Base-by-base conservation (phyloP, 2,113 vertebrate species). In the Paedocypris sp. region DNA sequence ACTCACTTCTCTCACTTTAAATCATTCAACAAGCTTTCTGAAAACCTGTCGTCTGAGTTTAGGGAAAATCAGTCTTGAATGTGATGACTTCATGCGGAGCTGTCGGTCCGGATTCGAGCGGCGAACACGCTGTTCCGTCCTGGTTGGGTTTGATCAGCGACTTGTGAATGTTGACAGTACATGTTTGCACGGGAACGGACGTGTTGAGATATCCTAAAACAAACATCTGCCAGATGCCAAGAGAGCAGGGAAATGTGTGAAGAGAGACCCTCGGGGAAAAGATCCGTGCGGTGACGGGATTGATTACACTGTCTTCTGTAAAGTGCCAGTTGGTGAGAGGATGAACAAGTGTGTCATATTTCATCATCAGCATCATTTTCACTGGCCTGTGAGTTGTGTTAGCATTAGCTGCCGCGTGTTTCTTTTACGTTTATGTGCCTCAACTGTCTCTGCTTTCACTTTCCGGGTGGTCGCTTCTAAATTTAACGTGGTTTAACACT, bases 291-390 rank as follows among this genome's bases (percentile, higher is more conserved):
- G 23, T 35, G 65, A 49, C 42, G 52, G 32, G 72, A 76, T 74
- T 29, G 60, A 79, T 77, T 75, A 70, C 29, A 58, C 47, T 53
- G 56, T 39, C 46, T 4, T 29, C 32, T 62, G 56, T 51, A 79
- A 67, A 57, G 72, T 73, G 78, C 74, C 45, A 79, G 71, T 66
- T 71, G 32, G 11, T 6, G 9, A 36, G 47, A 8, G 9, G n/a
- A n/a, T 5, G 22, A 31, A 19, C 20, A 38, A 71, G 2, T 6
- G 10, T 23, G 15, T 53, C 20, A 16, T 25, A 38, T 35, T 26
- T 22, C 20, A 5, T 36, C 25, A 53, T 53, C 6, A 6, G 26
- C 25, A 25, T 53, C 18, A 53, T 33, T 47, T 19, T n/a, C 33
- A 13, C 33, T 10, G 12, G 19, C 41, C 20, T 4, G n/a, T 29